phyloP scores from a whole-genome alignment of 2,113 vertebrate genomes.

The Colinus virginianus region DNA sequence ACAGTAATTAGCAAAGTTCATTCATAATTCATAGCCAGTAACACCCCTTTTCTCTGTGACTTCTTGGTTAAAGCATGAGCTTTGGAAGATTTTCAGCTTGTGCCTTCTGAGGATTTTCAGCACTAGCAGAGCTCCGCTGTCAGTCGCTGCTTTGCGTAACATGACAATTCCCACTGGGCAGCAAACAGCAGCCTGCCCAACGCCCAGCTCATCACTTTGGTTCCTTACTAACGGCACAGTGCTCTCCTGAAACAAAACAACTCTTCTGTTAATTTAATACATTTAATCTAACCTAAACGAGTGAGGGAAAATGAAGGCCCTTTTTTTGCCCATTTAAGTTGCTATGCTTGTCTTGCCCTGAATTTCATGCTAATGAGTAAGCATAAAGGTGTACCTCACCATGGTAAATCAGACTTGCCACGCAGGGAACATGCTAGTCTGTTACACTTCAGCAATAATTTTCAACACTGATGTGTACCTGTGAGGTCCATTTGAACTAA shows the following conservation, averaged over 20 bases:
- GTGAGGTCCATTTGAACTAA: not conserved
- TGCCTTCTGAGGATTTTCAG: not conserved
- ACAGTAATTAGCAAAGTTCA: not conserved
- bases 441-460: not conserved
- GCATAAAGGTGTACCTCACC: not conserved
- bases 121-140: not conserved
- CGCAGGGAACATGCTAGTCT: not conserved
- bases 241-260: not conserved
- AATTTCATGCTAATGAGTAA: not conserved
- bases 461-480: not conserved
- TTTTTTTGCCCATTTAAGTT: not conserved
- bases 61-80: not conserved
- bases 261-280: not conserved
- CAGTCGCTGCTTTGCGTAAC: not conserved
- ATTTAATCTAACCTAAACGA: not conserved
- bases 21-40: constrained; percentile 41
- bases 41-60: not conserved
- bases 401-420: not conserved
- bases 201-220: not conserved
- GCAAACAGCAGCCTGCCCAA: not conserved
- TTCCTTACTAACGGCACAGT: not conserved
- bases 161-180: not conserved
- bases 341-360: not conserved
- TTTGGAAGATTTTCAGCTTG: not conserved
- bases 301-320: not conserved